Percentiles rank a stretch among this genome's conserved stretches.
Conservation (phyloP, 2,888 invertebrate species). For the Zygothrica quintamaculata region DNA sequence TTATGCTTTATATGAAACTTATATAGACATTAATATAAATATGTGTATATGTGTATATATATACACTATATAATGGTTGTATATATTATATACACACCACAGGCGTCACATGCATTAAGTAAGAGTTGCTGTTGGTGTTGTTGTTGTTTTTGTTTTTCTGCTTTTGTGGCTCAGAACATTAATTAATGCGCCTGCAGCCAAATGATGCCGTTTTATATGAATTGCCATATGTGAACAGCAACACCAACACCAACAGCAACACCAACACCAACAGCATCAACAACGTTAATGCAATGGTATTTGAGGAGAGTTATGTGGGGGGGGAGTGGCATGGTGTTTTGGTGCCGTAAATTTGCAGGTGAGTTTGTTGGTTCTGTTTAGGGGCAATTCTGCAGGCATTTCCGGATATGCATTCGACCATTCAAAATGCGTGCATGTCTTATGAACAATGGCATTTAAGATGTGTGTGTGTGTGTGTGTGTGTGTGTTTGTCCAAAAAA, state of each 20-base stretch:
- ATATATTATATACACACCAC: slow-evolving; percentile 35
- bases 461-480: slow-evolving; percentile 25
- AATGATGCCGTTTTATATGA: slow-evolving; percentile 68
- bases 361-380: slow-evolving; percentile 24
- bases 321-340: too few relatives aligned
- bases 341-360: slow-evolving; percentile 20
- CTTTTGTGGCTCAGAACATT: slow-evolving; percentile 65
- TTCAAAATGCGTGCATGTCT: slow-evolving; percentile 76
- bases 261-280: too few relatives aligned
- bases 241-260: too few relatives aligned
- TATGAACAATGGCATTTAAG: slow-evolving; percentile 75
- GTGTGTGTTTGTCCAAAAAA: slow-evolving; percentile 43
- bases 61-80: slow-evolving; percentile 22
- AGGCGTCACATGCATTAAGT: slow-evolving; percentile 39
- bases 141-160: slow-evolving; percentile 43
- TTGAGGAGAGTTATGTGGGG: slow-evolving; percentile 1
- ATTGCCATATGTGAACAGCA: slow-evolving; percentile 30
- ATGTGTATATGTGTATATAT: slow-evolving; percentile 5
- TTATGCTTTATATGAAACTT: background rate
- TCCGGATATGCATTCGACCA: slow-evolving; percentile 69
- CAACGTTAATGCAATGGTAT: background rate
- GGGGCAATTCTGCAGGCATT: slow-evolving; percentile 57
- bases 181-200: slow-evolving; percentile 76
- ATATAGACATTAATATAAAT: slow-evolving; percentile 5
- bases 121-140: slow-evolving; percentile 38